These are phyloP conservation scores for Sardinella longiceps DNA, from an alignment of 2,797 vertebrate species.

Conservation along the genomic window DNA sequence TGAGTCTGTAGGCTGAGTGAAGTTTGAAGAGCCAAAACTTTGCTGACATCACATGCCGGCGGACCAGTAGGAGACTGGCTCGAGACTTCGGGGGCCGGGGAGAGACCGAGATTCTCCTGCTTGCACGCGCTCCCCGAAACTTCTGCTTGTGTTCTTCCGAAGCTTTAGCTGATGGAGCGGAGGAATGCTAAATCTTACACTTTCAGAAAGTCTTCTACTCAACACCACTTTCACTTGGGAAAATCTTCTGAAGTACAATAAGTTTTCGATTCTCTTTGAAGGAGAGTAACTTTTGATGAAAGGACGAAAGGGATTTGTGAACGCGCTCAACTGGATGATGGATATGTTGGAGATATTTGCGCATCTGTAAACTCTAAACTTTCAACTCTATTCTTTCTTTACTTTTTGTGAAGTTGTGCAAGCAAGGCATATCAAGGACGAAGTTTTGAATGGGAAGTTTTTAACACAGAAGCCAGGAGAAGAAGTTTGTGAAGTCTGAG, in stretches of 20 bases:
- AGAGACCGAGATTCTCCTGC: slow-evolving; percentile 47
- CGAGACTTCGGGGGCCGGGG: slow-evolving; percentile 71
- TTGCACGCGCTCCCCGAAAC: slow-evolving; percentile 53
- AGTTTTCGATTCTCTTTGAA: neutral
- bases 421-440: slow-evolving; percentile 46
- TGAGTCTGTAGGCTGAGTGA: neutral
- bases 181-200: slow-evolving; percentile 56
- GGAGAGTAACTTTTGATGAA: neutral
- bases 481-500: slow-evolving; percentile 39
- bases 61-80: slow-evolving; percentile 73
- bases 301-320: neutral
- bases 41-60: slow-evolving; percentile 75
- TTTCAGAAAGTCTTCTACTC: neutral
- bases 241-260: neutral
- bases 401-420: slow-evolving; percentile 49
- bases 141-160: slow-evolving; percentile 38
- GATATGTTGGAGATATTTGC: slow-evolving; percentile 3
- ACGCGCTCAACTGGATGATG: neutral
- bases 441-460: slow-evolving; percentile 50
- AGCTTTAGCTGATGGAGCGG: slow-evolving; percentile 42
- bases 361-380: slow-evolving; percentile 25
- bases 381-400: slow-evolving; percentile 21
- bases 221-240: neutral
- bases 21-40: slow-evolving; percentile 46
- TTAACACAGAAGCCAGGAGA: neutral